Conservation (phyloP, 2,888 invertebrate genomes). For the Leistus spinibarbis region DNA sequence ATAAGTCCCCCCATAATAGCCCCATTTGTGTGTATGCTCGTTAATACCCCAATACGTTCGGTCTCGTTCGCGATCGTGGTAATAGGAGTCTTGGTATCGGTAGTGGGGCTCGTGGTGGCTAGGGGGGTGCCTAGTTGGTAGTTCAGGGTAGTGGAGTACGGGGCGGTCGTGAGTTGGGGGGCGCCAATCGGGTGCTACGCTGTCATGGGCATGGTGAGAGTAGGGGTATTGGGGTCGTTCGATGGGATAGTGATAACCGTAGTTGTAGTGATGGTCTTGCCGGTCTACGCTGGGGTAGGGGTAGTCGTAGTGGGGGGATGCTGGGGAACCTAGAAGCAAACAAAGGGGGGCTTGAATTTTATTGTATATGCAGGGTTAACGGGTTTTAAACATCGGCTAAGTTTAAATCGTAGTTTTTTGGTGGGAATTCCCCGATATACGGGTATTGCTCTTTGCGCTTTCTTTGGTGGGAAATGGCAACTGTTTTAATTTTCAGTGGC, state of each 20-base stretch:
- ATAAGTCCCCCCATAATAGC: slow-evolving; percentile 67
- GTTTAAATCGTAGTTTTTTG: too few relatives aligned
- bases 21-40: slow-evolving; percentile 60
- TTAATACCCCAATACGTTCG: slow-evolving; percentile 49
- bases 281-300: slow-evolving; percentile 39
- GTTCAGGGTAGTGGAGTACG: slow-evolving; percentile 20
- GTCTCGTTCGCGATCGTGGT: slow-evolving; percentile 46
- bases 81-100: slow-evolving; percentile 42
- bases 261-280: slow-evolving; percentile 23
- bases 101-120: slow-evolving; percentile 31
- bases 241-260: slow-evolving; percentile 18
- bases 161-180: slow-evolving; percentile 40
- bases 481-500: not conserved
- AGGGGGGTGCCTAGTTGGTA: slow-evolving; percentile 44
- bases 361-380: too few relatives aligned
- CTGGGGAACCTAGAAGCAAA: not conserved
- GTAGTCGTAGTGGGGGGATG: slow-evolving; percentile 16
- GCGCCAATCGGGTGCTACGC: too few relatives aligned
- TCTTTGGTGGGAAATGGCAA: too few relatives aligned
- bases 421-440: too few relatives aligned
- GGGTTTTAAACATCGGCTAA: too few relatives aligned
- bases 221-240: slow-evolving; percentile 15
- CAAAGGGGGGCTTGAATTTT: too few relatives aligned
- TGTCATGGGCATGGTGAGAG: slow-evolving; percentile 22
- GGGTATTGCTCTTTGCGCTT: too few relatives aligned